Percentiles rank a stretch among this genome's conserved stretches.
Conservation (phyloP, 1,140 invertebrate genomes). For the Drosophila santomea region DNA sequence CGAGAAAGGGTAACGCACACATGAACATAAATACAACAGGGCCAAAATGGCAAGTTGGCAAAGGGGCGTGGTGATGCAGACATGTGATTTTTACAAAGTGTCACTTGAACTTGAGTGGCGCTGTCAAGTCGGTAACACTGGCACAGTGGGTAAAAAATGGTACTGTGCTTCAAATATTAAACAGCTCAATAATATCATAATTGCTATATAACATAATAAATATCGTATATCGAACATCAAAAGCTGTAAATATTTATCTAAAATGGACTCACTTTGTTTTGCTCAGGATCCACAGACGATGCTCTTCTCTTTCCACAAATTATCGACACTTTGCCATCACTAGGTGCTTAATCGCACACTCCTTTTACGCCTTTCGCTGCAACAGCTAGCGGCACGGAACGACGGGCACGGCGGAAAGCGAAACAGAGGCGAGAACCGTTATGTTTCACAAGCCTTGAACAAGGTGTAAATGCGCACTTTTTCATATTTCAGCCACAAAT, state of each 20-base stretch:
- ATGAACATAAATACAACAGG: not conserved
- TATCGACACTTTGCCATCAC: too few species aligned
- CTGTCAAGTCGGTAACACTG: conserved; percentile 28
- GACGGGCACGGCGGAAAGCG: not conserved
- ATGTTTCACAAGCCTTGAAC: not conserved
- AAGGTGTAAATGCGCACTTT: not conserved
- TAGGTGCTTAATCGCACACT: too few species aligned
- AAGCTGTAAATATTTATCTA: too few species aligned
- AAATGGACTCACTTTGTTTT: not conserved
- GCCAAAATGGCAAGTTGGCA: not conserved
- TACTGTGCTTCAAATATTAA: not conserved
- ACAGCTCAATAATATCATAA: too few species aligned
- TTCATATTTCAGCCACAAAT: too few species aligned
- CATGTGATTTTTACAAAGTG: conserved; percentile 76
- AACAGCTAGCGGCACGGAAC: too few species aligned
- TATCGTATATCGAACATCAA: too few species aligned
- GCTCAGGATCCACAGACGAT: too few species aligned
- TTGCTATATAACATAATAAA: too few species aligned
- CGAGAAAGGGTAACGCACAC: not conserved
- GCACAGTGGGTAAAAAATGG: conserved; percentile 7
- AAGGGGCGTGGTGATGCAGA: conserved; percentile 33
- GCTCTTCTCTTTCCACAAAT: too few species aligned
- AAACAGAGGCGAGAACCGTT: not conserved
- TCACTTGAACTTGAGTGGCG: conserved; percentile 74
- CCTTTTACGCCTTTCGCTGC: not conserved